Evolutionary conservation across 2,888 invertebrate species (phyloP), one percentile per base, ranked within the genome.

Genomic region (Eupithecia dodoneata): DNA sequence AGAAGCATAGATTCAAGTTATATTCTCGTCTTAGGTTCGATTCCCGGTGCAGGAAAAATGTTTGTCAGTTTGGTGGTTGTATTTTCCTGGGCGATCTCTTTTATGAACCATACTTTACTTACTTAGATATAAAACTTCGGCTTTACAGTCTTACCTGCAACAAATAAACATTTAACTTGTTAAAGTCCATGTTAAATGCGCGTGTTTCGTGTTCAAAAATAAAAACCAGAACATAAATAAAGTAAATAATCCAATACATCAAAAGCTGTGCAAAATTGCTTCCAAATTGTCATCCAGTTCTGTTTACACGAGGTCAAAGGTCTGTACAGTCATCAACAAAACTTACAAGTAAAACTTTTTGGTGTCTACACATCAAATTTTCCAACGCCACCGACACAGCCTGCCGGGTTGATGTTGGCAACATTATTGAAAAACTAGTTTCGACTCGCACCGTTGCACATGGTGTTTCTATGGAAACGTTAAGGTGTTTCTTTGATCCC

Each of bases 221-320:
- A 70, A 70, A 70, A 70, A n/a, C 12, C 41, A 6, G 69, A 44
- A 55, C 44, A 45, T 45, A 63, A 73, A n/a, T 73, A 44, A 69
- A 45, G 73, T 52, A 49, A 74, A 71, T 74, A 76, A 76, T 67
- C 45, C 66, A 75, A 72, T 76, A 77, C 47, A 74, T 74, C 59
- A 77, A 74, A 70, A 77, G 73, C 71, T 71, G 71, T 45, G 59
- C 18, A 47, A 67, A 77, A 72, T 77, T 73, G 69, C 73, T 73
- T 18, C 59, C 45, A 47, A 69, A 73, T 73, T 71, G 77, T 73
- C 77, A 73, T 66, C 69, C 73, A 75, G 52, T 70, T 74, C 67
- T 77, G 77, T 77, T 75, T 75, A 73, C 75, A 72, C 44, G 66
- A 55, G 72, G 69, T 75, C 75, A 77, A 13, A 66, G 75, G 70